Evolutionary conservation across 1,140 invertebrate genomes (phyloP), one percentile per base, ranked within the genome.

Genomic region (Trichonephila clavipes): DNA sequence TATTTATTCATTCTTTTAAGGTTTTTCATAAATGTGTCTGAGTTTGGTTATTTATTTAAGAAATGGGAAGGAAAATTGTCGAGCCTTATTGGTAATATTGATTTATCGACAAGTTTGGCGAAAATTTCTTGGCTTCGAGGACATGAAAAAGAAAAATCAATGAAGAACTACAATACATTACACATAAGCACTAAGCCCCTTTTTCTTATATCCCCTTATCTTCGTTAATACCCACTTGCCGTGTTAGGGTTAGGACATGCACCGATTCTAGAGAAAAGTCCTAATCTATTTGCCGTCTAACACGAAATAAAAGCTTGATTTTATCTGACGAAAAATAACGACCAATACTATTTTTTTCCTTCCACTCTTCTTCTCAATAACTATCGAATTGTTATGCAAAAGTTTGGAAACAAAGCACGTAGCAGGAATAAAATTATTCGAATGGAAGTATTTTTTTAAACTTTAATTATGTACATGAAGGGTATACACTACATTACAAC

Each of bases 31-130:
- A 64, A 64, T 19, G 62, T 64, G 62, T 64, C 62, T 64, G 5
- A 18, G 24, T 18, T 18, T 18, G 28, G 16, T 77, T 58, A 83
- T 83, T 77, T 58, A 83, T 83, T 83, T 59, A n/a, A 24, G 44
- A 83, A 83, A 83, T 83, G 44, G 82, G 12, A 28, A 8, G 24
- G 51, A 59, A 83, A 83, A 58, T n/a, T 83, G 82, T 83, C 21
- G 5, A 58, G 21, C 82, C 21, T 83, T 83, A 83, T 83, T 59
- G 40, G 82, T 24, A 58, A 21, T 59, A 83, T 83, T 28, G 82
- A 83, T 83, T 83, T 58, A 58, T 77, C 6, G 28, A 40, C 24
- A 40, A 34, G 4, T 34, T 34, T 3, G 3, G 28, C n/a, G 51
- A 44, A 14, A 83, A 83, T 83, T 58, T 40, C 72, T 77, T 40